Evolutionary conservation across 1,140 invertebrate genomes (phyloP).

Genomic region (Lithobius niger): DNA sequence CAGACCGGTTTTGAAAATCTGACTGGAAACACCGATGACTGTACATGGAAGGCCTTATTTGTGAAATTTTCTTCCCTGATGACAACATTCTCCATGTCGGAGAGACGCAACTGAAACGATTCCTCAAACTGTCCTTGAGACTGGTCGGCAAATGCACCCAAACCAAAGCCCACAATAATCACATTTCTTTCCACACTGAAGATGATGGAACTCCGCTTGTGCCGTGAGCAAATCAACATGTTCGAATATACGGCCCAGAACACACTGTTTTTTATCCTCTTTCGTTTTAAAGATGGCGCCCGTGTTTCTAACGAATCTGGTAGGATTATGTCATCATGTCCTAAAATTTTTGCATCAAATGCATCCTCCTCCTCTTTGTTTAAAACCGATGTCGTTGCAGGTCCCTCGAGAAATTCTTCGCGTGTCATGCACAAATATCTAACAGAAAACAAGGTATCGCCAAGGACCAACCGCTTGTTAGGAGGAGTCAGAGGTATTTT

Average conservation of each 20-base stretch:
- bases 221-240: slow-evolving; percentile 5
- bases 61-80: slow-evolving; percentile 4
- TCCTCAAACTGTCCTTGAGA: slow-evolving; percentile 6
- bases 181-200: slow-evolving; percentile 9
- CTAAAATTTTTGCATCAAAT: slow-evolving; percentile 20
- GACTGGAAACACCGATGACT: slow-evolving; percentile 6
- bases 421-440: slow-evolving; percentile 48
- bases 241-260: slow-evolving; percentile 7
- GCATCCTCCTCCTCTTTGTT: slow-evolving; percentile 27
- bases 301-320: background rate
- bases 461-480: slow-evolving; percentile 44
- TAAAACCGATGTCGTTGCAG: slow-evolving; percentile 30
- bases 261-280: slow-evolving; percentile 1
- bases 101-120: slow-evolving; percentile 2
- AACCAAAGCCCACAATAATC: slow-evolving; percentile 6
- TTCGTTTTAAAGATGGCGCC: background rate
- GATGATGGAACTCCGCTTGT: slow-evolving; percentile 4
- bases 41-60: slow-evolving; percentile 4
- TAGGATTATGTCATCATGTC: background rate
- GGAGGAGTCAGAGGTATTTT: slow-evolving; percentile 39
- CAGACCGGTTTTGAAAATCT: slow-evolving; percentile 6
- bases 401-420: slow-evolving; percentile 41
- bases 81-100: slow-evolving; percentile 2
- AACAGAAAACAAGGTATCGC: slow-evolving; percentile 46
- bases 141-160: slow-evolving; percentile 4